Base-by-base conservation (phyloP, 2,888 invertebrate genomes). In the Gisinianus flammeolus region DNA sequence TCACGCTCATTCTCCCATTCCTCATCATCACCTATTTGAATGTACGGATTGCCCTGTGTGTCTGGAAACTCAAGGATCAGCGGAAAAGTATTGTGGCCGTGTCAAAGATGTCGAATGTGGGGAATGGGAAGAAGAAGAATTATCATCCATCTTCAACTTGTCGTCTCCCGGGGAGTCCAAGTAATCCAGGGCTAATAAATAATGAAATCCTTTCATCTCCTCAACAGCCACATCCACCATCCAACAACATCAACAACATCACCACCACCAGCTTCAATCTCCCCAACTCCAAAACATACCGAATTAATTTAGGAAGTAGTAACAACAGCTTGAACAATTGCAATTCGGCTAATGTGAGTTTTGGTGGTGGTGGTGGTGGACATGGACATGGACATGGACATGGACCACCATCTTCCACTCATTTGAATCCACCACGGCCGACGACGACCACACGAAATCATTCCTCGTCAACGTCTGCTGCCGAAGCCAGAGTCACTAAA, bases 1-100 rank as follows among this genome's bases (percentile, higher is more conserved):
- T 94, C 2, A 92, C 94, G 0, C 92, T 94, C 85, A 89, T 92
- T 6, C 86, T 93, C 54, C 95, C 95, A 1, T 90, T 94, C 83
- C 88, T 89, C 1, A 87, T 91, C 66, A 93, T 94, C 80, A 89
- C 92, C 2, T 87, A 92, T 4, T 87, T 94, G 80, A 95, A 95
- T 86, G 87, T 90, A 0, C 89, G 91, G 85, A 94, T 95, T 68
- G 90, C 91, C 79, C 87, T 89, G 28, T 91, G 91, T 1, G 91
- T 95, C 24, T 92, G 90, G 89, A 89, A 89, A 71, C 87, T 83
- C 8, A 81, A 80, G 69, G 79, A 76, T 10, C 81, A 83, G 30
- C 44, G 84, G 5, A 81, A 84, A 44, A 79, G 68, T 58, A 82
- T 84, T 22, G 75, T 83, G 35, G 84, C 83, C 0, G 64, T 79